Evolutionary conservation across 2,113 vertebrate genomes (phyloP).

Genomic region (Clupea harengus): DNA sequence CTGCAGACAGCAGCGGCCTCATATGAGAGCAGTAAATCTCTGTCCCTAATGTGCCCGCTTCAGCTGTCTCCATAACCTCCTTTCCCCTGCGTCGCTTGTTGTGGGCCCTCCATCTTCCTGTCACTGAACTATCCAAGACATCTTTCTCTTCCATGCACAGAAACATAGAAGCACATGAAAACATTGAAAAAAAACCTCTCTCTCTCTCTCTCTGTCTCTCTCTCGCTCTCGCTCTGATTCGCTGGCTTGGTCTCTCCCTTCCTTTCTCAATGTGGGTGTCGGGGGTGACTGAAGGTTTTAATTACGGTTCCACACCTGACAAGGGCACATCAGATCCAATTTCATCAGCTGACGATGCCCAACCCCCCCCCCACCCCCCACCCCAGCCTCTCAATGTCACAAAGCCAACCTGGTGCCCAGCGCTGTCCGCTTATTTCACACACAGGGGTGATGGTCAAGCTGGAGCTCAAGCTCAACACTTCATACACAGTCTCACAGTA

Average conservation of each 20-base stretch:
- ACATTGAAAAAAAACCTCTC: background rate
- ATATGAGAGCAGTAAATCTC: slow-evolving; percentile 44
- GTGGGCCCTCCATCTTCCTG: slow-evolving; percentile 11
- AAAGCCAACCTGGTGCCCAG: background rate
- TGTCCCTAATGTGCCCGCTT: slow-evolving; percentile 38
- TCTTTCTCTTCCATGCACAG: background rate
- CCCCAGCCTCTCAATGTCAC: background rate
- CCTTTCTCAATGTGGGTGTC: slow-evolving; percentile 13
- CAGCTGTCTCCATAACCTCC: slow-evolving; percentile 32
- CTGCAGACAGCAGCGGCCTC: slow-evolving; percentile 40
- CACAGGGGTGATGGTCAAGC: background rate
- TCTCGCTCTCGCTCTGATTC: slow-evolving; percentile 17
- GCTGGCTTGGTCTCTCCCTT: background rate
- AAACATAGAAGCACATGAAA: background rate
- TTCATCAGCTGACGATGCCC: slow-evolving; percentile 38
- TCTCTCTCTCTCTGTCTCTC: background rate
- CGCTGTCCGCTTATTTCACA: background rate
- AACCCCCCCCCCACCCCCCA: slow-evolving; percentile 5
- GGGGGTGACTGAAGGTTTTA: slow-evolving; percentile 40
- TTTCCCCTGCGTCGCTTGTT: background rate
- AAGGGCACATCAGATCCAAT: slow-evolving; percentile 48
- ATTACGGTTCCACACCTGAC: slow-evolving; percentile 52
- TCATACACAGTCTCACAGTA: background rate
- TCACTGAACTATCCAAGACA: background rate
- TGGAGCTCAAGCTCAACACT: background rate